phyloP scores from a whole-genome alignment of 2,113 vertebrate species.

The Nyctibius bracteatus region DNA sequence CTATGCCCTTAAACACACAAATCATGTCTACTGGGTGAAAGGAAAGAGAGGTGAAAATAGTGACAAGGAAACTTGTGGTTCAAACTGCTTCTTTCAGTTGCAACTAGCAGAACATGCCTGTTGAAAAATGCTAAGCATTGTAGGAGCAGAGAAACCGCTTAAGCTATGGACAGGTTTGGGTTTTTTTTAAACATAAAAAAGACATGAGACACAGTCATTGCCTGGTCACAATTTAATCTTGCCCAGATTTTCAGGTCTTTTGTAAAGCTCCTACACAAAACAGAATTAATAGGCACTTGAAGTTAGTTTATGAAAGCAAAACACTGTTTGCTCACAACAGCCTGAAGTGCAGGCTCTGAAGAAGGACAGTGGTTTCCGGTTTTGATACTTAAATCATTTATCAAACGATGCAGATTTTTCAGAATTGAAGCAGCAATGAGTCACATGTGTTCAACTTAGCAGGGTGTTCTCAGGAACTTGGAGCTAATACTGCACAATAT shows the following conservation, averaged over 20 bases:
- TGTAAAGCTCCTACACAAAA: background rate
- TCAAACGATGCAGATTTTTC: background rate
- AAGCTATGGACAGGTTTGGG: background rate
- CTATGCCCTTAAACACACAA: background rate
- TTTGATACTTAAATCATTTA: background rate
- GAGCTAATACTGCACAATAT: background rate
- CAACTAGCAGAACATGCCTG: background rate
- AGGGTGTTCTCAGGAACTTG: background rate
- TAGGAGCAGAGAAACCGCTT: background rate
- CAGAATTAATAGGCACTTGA: background rate
- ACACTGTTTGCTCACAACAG: background rate
- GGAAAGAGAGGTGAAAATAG: background rate
- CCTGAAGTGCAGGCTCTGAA: background rate
- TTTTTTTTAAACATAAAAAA: background rate
- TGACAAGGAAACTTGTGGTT: background rate
- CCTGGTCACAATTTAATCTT: background rate
- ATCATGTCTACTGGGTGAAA: background rate
- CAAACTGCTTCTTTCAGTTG: background rate
- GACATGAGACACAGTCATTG: background rate
- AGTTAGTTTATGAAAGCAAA: background rate
- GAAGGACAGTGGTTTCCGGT: conserved; percentile 6
- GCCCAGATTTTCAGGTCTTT: background rate
- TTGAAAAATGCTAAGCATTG: background rate
- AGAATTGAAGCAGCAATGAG: conserved; percentile 12
- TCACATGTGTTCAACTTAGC: background rate